phyloP scores from a whole-genome alignment of 2,113 vertebrate genomes.

The Etia nguti region DNA sequence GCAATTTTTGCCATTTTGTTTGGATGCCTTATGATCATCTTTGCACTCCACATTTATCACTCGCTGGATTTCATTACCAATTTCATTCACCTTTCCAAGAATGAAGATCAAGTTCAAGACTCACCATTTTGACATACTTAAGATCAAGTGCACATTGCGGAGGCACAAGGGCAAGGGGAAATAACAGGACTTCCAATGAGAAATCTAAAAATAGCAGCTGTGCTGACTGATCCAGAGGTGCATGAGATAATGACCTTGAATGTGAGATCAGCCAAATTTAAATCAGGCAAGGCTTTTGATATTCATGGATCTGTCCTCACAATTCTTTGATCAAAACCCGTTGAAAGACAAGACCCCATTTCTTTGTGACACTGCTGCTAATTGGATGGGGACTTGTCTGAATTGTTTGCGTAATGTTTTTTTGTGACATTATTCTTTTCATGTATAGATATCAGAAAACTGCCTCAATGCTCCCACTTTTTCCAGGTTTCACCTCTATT shows the following conservation, averaged over 20 bases:
- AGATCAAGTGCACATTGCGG: not conserved
- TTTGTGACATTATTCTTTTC: not conserved
- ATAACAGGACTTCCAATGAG: not conserved
- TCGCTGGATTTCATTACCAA: not conserved
- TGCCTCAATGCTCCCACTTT: not conserved
- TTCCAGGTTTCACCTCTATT: not conserved
- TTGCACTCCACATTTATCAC: not conserved
- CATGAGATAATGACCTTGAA: not conserved
- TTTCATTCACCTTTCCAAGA: not conserved
- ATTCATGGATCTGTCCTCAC: not conserved
- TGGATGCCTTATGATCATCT: not conserved
- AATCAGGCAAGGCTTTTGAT: not conserved
- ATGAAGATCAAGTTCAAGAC: not conserved
- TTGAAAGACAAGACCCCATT: not conserved
- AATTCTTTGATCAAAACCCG: not conserved
- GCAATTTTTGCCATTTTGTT: not conserved
- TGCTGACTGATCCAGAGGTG: not conserved
- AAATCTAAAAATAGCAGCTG: not conserved
- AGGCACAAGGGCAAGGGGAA: not conserved
- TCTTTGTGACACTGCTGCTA: not conserved
- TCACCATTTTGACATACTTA: not conserved
- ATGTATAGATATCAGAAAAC: not conserved
- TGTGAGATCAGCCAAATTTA: not conserved
- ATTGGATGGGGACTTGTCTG: not conserved
- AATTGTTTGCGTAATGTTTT: not conserved